phyloP scores from a whole-genome alignment of 2,888 invertebrate genomes.

The Pristionchus exspectatus region DNA sequence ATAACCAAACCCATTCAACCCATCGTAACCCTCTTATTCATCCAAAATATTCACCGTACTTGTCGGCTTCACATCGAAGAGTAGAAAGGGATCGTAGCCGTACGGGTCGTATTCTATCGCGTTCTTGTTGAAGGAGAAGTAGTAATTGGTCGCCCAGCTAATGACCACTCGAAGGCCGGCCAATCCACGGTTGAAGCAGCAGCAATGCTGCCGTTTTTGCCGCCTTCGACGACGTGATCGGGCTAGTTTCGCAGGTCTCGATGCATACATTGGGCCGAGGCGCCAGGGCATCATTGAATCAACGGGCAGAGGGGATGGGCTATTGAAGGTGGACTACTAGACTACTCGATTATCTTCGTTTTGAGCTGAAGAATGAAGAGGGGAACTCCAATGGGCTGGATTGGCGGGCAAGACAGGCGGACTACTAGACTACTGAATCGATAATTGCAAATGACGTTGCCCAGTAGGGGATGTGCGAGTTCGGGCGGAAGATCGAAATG shows the following conservation, averaged over 20 bases:
- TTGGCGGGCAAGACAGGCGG: neutral
- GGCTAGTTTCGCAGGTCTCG: neutral
- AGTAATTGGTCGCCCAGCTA: slow-evolving; percentile 4
- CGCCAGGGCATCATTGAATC: neutral
- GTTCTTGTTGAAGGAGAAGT: slow-evolving; percentile 10
- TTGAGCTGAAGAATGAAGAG: neutral
- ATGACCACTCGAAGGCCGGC: neutral
- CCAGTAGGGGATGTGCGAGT: neutral
- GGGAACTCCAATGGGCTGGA: neutral
- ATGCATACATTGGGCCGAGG: neutral
- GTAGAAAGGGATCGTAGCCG: slow-evolving; percentile 20
- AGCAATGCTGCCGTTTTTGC: neutral
- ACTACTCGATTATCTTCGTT: no score
- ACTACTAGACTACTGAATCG: neutral
- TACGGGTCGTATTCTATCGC: slow-evolving; percentile 21
- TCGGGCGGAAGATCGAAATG: slow-evolving; percentile 7
- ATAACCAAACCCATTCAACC: neutral
- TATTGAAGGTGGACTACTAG: no score
- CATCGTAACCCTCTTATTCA: neutral
- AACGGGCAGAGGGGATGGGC: neutral
- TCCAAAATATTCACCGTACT: neutral
- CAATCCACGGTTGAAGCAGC: neutral
- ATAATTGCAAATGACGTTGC: neutral
- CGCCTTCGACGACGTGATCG: neutral
- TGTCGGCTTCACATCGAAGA: neutral